Evolutionary conservation across 2,888 invertebrate genomes (phyloP), one percentile per base, ranked within the genome.

Genomic region (Brenthis hecate): DNA sequence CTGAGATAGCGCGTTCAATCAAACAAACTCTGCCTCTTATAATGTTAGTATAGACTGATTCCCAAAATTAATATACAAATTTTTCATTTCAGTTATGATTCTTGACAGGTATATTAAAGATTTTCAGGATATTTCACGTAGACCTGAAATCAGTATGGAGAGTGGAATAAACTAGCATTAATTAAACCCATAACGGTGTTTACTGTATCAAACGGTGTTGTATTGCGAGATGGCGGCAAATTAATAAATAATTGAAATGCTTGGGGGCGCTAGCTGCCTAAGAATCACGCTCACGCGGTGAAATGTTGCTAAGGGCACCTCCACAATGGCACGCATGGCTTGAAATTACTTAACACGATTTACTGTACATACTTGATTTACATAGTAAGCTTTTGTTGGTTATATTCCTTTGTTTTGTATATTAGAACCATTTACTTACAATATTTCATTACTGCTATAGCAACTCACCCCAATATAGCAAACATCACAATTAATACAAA

Each of bases 181-280:
- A 74, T 73, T 72, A 73, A 71, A 65, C 69, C 68, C 60, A 66
- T 72, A 74, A 68, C 56, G 71, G 69, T 73, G 70, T 74, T 72
- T 73, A 72, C 72, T 69, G 73, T 73, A 74, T 72, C 72, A 71
- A 72, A 71, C 68, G 68, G 69, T 66, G 64, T 81, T 82, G 82
- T 80, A 78, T 77, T 77, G 73, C 70, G 73, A 73, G 68, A 72
- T 71, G 72, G 72, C 71, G 73, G 72, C 78, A 78, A 83, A 81
- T 85, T 83, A 86, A 85, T 88, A 85, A 88, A 86, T 88, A 87
- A 89, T 88, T 88, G 85, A 86, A 82, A 83, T 81, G 80, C 81
- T 81, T 80, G 80, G 78, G 77, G 80, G 83, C 84, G 85, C 85
- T 84, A 81, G 84, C 86, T 84, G 85, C 82, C 82, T 77, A 77